These are phyloP conservation scores for Agapetus fuscipes DNA, from an alignment of 2,888 invertebrate species.

Conservation along the genomic window DNA sequence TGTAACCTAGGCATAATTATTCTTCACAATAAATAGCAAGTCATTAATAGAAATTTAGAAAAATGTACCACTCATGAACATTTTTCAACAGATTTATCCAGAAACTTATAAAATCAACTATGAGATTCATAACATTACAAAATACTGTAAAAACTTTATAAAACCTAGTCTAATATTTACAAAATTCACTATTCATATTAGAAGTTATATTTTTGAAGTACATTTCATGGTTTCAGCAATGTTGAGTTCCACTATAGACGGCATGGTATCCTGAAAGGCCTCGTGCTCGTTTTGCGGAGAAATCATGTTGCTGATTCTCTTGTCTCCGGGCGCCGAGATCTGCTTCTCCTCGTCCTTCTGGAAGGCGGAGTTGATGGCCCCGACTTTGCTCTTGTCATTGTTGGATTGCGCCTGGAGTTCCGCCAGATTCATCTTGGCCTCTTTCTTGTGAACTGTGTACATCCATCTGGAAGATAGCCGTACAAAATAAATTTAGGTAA, in stretches of 20 bases:
- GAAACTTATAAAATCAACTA: too few species aligned
- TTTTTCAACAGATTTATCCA: too few species aligned
- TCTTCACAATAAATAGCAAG: too few species aligned
- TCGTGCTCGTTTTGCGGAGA: conserved; percentile 37
- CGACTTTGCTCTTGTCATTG: conserved; percentile 26
- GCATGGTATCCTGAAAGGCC: conserved; percentile 34
- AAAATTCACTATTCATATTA: background rate
- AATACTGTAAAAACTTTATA: background rate
- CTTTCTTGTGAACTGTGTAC: conserved; percentile 55
- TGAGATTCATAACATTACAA: background rate
- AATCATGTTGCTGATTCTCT: conserved; percentile 21
- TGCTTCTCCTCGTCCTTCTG: conserved; percentile 35
- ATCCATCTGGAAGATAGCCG: conserved; percentile 56
- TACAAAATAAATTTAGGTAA: background rate
- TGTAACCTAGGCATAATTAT: too few species aligned
- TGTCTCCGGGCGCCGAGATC: conserved; percentile 24
- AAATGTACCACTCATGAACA: too few species aligned
- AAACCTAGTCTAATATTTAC: background rate
- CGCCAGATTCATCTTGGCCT: conserved; percentile 27
- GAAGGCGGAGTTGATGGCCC: conserved; percentile 39
- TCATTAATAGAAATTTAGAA: too few species aligned
- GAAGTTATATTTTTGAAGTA: conserved; percentile 17
- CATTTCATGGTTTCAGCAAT: conserved; percentile 21
- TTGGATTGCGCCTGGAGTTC: conserved; percentile 18
- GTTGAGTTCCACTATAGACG: conserved; percentile 17